Evolutionary conservation across 2,113 vertebrate species (phyloP), one percentile per base, ranked within the genome.

Genomic region (Tupaia tana): DNA sequence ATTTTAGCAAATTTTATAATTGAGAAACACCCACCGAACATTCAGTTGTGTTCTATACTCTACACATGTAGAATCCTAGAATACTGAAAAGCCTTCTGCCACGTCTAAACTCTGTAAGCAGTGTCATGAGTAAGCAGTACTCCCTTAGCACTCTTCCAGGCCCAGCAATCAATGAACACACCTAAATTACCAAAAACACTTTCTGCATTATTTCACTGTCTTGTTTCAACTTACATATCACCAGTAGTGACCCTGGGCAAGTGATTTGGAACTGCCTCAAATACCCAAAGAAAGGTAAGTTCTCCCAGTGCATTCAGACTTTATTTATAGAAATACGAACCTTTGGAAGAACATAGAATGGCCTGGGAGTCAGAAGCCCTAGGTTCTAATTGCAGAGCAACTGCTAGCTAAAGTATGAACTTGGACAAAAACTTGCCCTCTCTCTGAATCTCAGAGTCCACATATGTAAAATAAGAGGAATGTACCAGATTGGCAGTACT

Each of bases 11-110:
- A 96, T 75, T 3, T 0, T 80, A 95, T 75, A 86, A 91, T 93
- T 67, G 94, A 88, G 93, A 96, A 96, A 90, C 81, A 77, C 6
- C 71, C 90, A 81, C 54, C 77, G 88, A 96, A 52, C 52, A 73
- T 90, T 70, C 71, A 84, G 25, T 81, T 52, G 74, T 69, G 66
- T 80, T 95, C 73, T 73, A 82, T 0, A 69, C 56, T 83, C 56
- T 70, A 90, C 19, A 95, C 61, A 94, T 78, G n/a, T 86, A 73
- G 54, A 93, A 69, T 86, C 69, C 67, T 43, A 61, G 71, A 83
- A 84, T 77, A 89, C 77, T 79, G 56, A 92, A 92, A 91, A 90
- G 56, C 66, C 90, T 90, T 86, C 70, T 91, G 78, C 85, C 61
- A 71, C 24, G 19, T 90, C 43, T 82, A 70, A 92, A 89, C 71